Conservation (phyloP, 2,888 invertebrate genomes). For the Zaprionus bogoriensis region DNA sequence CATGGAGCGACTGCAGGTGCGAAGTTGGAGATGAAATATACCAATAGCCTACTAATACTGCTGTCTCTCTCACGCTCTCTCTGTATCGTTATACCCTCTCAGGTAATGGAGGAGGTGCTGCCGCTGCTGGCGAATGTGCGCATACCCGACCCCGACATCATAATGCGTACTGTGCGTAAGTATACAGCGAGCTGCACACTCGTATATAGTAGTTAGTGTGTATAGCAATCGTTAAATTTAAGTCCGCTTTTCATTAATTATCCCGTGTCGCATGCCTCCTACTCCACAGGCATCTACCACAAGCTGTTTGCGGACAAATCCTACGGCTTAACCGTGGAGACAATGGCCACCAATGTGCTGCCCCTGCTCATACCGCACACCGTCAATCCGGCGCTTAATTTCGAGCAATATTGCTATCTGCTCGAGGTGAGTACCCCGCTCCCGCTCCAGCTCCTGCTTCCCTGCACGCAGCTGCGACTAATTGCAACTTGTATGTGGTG, state of each 20-base stretch:
- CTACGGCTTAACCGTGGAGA: constrained; percentile 93
- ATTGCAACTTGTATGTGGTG: not conserved
- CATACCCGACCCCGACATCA: constrained; percentile 93
- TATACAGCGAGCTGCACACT: no score
- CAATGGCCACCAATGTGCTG: constrained; percentile 97
- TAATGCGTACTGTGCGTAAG: constrained; percentile 96
- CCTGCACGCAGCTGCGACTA: no score
- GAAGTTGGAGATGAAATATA: not conserved
- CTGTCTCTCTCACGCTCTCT: no score
- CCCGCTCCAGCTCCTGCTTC: no score
- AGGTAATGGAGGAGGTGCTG: constrained; percentile 94
- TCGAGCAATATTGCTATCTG: constrained; percentile 91
- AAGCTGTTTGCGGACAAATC: constrained; percentile 94
- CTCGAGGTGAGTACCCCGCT: constrained; percentile 86
- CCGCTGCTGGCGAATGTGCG: constrained; percentile 94
- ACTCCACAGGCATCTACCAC: constrained; percentile 91
- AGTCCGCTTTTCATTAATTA: not conserved
- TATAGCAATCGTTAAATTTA: not conserved
- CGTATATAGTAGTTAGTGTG: not conserved
- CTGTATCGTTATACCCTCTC: no score
- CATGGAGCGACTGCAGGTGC: constrained; percentile 90
- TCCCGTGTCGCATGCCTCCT: constrained; percentile 1
- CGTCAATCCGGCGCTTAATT: constrained; percentile 92
- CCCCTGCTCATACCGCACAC: constrained; percentile 96
- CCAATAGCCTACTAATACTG: no score